These are phyloP conservation scores for Neuroscelio doddi DNA, from an alignment of 2,888 invertebrate species.

Conservation along the genomic window DNA sequence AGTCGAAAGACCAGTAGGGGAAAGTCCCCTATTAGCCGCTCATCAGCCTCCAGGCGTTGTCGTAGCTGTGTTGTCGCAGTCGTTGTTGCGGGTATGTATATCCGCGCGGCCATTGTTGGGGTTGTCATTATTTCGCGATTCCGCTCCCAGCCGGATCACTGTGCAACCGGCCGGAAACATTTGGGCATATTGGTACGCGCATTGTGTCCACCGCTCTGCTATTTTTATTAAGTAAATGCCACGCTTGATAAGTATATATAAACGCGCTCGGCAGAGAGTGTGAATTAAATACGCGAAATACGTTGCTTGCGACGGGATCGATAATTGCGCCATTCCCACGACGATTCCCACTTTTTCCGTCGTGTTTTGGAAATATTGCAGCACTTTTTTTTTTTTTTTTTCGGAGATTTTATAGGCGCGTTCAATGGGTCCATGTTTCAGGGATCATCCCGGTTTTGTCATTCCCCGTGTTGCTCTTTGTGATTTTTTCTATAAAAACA, in stretches of 20 bases:
- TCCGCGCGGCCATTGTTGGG: constrained; percentile 58
- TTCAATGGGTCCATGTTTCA: constrained; percentile 12
- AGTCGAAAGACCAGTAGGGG: constrained; percentile 38
- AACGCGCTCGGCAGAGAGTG: constrained; percentile 17
- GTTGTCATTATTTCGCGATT: constrained; percentile 70
- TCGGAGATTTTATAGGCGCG: constrained; percentile 1
- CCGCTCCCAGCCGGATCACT: constrained; percentile 60
- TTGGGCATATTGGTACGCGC: constrained; percentile 65
- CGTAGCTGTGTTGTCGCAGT: constrained; percentile 65
- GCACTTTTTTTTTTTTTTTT: constrained; percentile 4
- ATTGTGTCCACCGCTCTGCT: constrained; percentile 48
- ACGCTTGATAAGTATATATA: constrained; percentile 38
- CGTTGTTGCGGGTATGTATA: constrained; percentile 53
- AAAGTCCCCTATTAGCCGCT: constrained; percentile 66
- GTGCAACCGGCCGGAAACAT: constrained; percentile 65
- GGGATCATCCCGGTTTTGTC: constrained; percentile 22
- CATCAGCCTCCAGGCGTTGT: constrained; percentile 68
- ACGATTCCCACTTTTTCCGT: constrained; percentile 5
- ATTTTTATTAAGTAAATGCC: constrained; percentile 51
- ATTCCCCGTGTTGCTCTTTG: constrained; percentile 12
- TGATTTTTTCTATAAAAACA: too few species aligned
- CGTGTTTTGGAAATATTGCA: constrained; percentile 5
- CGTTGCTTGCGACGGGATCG: constrained; percentile 15
- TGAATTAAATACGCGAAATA: constrained; percentile 19
- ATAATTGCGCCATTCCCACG: constrained; percentile 31